Conservation (phyloP, 2,888 invertebrate species). For the Troides oblongomaculatus region DNA sequence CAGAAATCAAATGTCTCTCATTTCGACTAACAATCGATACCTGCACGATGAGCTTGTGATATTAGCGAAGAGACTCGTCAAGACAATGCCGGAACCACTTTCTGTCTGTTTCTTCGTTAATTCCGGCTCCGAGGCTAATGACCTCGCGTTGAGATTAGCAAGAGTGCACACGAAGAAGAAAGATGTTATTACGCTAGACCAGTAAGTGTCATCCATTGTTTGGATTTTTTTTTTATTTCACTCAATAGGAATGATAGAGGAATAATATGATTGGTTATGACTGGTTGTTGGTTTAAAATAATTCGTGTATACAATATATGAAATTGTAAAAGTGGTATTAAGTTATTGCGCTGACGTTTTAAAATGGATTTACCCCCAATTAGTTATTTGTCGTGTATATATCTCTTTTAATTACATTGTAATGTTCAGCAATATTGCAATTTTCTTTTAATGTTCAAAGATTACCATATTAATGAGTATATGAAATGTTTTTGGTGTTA, state of each 20-base stretch:
- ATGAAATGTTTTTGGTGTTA: not conserved
- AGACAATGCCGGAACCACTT: slow-evolving; percentile 90
- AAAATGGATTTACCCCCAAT: not conserved
- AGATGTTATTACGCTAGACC: slow-evolving; percentile 96
- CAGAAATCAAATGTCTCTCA: slow-evolving; percentile 91
- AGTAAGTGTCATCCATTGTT: slow-evolving; percentile 85
- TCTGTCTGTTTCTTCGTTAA: slow-evolving; percentile 98
- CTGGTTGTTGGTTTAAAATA: slow-evolving; percentile 24
- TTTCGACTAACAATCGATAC: slow-evolving; percentile 97
- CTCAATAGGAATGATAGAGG: slow-evolving; percentile 1
- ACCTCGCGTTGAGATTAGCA: slow-evolving; percentile 95
- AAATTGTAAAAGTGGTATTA: not conserved
- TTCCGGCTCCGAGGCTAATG: slow-evolving; percentile 99
- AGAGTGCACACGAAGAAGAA: slow-evolving; percentile 92
- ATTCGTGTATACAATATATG: not conserved
- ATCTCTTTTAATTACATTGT: not conserved
- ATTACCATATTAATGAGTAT: not conserved
- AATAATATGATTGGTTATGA: not conserved
- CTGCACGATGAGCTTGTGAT: slow-evolving; percentile 97
- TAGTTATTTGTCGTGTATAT: not conserved
- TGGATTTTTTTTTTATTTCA: slow-evolving; percentile 10
- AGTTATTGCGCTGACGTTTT: not conserved
- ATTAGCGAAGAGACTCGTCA: slow-evolving; percentile 90
- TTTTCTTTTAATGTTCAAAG: not conserved
- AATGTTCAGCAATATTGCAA: not conserved